A percentile compares a stretch with the other conserved stretches of the same genome.
phyloP scores from a whole-genome alignment of 2,797 vertebrate genomes.

The Hydrolagus colliei region DNA sequence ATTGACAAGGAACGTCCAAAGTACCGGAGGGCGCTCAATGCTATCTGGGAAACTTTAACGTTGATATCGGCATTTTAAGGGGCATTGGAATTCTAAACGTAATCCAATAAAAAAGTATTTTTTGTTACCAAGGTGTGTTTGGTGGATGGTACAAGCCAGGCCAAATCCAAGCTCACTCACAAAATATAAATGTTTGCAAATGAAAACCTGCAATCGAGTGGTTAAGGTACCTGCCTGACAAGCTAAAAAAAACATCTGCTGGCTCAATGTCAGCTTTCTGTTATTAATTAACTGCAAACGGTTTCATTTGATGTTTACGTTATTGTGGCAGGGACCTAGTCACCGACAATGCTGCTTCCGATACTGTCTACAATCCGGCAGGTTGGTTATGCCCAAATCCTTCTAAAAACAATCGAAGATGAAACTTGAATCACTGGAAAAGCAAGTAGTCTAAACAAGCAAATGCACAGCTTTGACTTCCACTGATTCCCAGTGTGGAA shows the following conservation, averaged over 20 bases:
- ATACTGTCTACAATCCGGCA: background rate
- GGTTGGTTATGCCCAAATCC: no score
- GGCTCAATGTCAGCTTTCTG: background rate
- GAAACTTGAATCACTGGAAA: background rate
- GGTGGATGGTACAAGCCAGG: background rate
- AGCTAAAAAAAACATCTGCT: conserved; percentile 12
- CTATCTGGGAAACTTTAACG: background rate
- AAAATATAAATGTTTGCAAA: background rate
- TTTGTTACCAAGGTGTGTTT: background rate
- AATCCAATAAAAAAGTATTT: background rate
- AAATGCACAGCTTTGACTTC: background rate
- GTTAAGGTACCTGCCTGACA: background rate
- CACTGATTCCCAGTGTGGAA: background rate
- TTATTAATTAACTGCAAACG: conserved; percentile 15
- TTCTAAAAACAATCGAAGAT: background rate
- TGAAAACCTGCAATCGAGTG: background rate
- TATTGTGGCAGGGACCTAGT: background rate
- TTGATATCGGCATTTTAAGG: no score
- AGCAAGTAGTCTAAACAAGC: conserved; percentile 17
- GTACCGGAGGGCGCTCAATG: background rate
- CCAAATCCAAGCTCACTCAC: background rate
- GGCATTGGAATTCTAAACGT: background rate
- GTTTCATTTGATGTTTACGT: conserved; percentile 21
- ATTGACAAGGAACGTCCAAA: background rate
- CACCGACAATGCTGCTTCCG: conserved; percentile 22